Percentiles rank a stretch among this genome's conserved stretches.
phyloP scores from a whole-genome alignment of 2,888 invertebrate genomes.

The Drosophila melanosoma region DNA sequence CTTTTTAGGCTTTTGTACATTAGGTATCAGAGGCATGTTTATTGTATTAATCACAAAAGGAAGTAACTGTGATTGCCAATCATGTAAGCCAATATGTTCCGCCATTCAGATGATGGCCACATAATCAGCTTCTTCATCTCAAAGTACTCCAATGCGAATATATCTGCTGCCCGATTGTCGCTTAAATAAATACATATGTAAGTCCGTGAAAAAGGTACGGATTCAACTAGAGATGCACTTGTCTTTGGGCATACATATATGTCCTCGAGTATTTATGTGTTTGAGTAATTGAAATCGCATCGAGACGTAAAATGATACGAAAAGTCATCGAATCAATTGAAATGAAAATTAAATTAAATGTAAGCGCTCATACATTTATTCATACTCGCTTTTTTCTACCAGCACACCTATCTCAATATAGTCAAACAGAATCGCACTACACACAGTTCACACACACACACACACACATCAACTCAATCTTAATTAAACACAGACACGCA shows the following conservation, averaged over 20 bases:
- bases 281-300: constrained; percentile 75
- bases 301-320: constrained; percentile 78
- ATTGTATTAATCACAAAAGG: background rate
- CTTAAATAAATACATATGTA: constrained; percentile 46
- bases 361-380: constrained; percentile 74
- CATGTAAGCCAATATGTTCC: constrained; percentile 4
- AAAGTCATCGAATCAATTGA: constrained; percentile 79
- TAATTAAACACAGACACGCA: constrained; percentile 75
- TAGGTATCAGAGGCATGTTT: background rate
- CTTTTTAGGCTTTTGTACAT: background rate
- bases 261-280: constrained; percentile 1
- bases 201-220: constrained; percentile 41
- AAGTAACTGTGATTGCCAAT: background rate
- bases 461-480: constrained; percentile 60
- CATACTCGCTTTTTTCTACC: constrained; percentile 48
- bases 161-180: constrained; percentile 11
- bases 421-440: background rate
- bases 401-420: constrained; percentile 31
- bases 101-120: constrained; percentile 1
- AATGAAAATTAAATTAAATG: constrained; percentile 81
- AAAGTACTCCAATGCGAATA: background rate
- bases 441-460: constrained; percentile 31
- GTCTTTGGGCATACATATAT: constrained; percentile 20
- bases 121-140: constrained; percentile 28
- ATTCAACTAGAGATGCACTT: constrained; percentile 42